Percentiles rank a stretch among this genome's conserved stretches.
Conservation (phyloP, 2,113 vertebrate genomes). For the Coptodon rendalli region DNA sequence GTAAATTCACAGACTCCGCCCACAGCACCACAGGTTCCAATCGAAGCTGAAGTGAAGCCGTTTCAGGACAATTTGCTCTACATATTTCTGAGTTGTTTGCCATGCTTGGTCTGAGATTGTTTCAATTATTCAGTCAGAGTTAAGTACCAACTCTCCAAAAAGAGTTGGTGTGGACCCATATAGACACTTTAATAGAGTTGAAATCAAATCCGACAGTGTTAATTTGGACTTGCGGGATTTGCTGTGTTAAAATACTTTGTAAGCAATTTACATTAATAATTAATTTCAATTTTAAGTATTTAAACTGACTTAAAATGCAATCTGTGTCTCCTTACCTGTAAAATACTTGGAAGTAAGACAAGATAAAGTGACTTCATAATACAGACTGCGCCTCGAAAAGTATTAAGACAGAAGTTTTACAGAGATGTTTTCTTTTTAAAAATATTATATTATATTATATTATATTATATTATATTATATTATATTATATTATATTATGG, state of each 20-base stretch:
- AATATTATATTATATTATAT: no score
- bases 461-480: no score
- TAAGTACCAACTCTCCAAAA: no score
- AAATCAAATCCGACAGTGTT: not conserved
- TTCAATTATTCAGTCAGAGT: no score
- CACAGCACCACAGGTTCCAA: fast-evolving
- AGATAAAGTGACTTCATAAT: not conserved
- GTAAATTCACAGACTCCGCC: not conserved
- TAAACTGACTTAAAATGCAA: not conserved
- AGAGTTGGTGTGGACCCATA: no score
- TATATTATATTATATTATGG: no score
- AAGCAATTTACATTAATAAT: not conserved
- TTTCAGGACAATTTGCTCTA: not conserved
- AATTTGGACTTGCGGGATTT: not conserved
- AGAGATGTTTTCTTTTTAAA: not conserved
- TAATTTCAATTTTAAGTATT: not conserved
- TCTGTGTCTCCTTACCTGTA: not conserved
- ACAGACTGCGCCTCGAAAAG: not conserved
- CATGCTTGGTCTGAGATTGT: not conserved
- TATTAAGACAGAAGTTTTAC: not conserved
- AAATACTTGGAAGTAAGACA: not conserved
- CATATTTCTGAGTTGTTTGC: not conserved
- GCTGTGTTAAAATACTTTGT: not conserved
- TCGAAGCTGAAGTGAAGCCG: not conserved
- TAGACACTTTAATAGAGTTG: not conserved